Base-by-base conservation (phyloP, 1,140 invertebrate species). In the Bombus consobrinus region DNA sequence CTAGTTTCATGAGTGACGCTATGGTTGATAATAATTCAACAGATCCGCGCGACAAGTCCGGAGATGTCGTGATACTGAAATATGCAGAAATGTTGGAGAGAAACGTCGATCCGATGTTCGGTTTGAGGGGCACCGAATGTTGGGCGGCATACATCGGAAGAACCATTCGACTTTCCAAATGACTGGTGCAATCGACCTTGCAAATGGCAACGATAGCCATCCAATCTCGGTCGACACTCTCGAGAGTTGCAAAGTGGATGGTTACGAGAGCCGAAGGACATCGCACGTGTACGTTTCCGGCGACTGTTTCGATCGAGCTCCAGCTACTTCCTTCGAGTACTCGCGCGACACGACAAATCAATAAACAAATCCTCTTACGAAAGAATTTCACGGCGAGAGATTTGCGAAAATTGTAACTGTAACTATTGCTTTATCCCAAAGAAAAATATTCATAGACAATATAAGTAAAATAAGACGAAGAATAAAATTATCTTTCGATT, bases 181-280 rank as follows among this genome's bases (percentile, higher is more conserved):
- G 85, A 90, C 78, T 74, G 86, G 84, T 64, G 85, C 85, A 87
- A 85, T 90, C 82, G 89, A 85, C 84, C 85, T 89, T 89, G 87
- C 85, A 87, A 90, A 90, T 81, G 88, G 88, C 81, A 76, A 89
- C 87, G 88, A 90, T 89, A 83, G 87, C 74, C 87, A 90, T 90
- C 88, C 88, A 90, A 90, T 90, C 88, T 90, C 81, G 77, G 43
- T 69, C 88, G 88, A 84, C 88, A 66, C 88, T 69, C 79, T 86
- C 73, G 80, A 83, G 76, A 62, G 43, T 76, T 81, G 87, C 62
- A 72, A 89, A 90, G 84, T 81, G 87, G 81, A 88, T 80, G 88
- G 85, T 86, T 77, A 89, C 87, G 87, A 79, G 83, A 37, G 39
- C 59, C 62, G 43, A 75, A 80, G 75, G 75, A 79, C 69, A 39